These are phyloP conservation scores for Talpa occidentalis DNA, from an alignment of 2,113 vertebrate species.

Conservation along the genomic window DNA sequence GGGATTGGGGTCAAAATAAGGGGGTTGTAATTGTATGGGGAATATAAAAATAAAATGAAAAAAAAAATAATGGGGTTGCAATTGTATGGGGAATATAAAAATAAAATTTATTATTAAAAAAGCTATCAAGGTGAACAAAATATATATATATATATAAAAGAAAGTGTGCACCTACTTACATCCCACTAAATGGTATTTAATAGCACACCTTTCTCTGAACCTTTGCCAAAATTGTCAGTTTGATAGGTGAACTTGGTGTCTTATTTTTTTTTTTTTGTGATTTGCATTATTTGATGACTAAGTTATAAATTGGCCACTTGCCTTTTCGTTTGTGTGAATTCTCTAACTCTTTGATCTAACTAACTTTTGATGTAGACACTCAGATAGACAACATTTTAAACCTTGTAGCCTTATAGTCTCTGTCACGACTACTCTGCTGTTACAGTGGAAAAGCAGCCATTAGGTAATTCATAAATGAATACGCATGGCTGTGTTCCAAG, in stretches of 20 bases:
- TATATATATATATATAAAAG: no score
- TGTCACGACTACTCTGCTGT: conserved; percentile 1
- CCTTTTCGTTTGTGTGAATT: background rate
- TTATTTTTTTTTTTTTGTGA: background rate
- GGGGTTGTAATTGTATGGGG: no score
- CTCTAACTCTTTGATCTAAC: background rate
- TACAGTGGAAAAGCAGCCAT: background rate
- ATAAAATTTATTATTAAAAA: no score
- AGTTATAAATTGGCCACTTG: background rate
- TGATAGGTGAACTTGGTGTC: background rate
- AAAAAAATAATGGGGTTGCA: no score
- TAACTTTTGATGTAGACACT: background rate
- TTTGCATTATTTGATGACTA: conserved; percentile 13
- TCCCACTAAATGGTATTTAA: background rate
- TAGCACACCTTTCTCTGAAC: background rate
- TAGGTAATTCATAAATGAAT: background rate
- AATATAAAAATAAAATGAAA: no score
- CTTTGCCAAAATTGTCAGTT: background rate
- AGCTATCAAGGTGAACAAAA: no score
- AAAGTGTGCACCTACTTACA: background rate
- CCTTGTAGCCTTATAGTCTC: background rate
- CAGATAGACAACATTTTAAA: background rate
- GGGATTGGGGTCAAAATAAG: no score
- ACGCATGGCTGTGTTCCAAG: background rate
- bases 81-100: no score